phyloP scores from a whole-genome alignment of 2,888 invertebrate species.

The Aspidapion aeneum region DNA sequence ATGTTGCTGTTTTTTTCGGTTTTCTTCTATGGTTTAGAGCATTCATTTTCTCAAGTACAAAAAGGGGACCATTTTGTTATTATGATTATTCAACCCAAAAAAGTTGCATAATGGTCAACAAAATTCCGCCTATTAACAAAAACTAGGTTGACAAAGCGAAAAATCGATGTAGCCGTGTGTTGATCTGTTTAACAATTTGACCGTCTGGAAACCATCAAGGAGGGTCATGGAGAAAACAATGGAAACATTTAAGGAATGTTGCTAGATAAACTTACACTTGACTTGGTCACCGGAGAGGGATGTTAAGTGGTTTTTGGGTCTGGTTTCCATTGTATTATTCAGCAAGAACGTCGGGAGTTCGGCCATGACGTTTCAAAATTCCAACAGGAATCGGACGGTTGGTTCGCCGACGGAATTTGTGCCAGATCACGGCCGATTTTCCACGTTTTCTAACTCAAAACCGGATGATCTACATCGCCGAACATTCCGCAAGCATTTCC shows the following conservation, averaged over 20 bases:
- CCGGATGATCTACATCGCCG: not conserved
- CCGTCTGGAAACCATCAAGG: not conserved
- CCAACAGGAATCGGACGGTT: constrained; percentile 1
- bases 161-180: constrained; percentile 18
- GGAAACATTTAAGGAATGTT: constrained; percentile 7
- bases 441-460: not conserved
- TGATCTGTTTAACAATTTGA: not conserved
- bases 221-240: not conserved
- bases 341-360: constrained; percentile 25
- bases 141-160: constrained; percentile 14
- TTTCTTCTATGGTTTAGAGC: too few species aligned
- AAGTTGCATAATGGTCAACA: constrained; percentile 31
- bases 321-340: constrained; percentile 21
- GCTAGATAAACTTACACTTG: constrained; percentile 28
- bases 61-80: too few species aligned
- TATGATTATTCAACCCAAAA: not conserved
- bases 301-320: constrained; percentile 17
- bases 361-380: constrained; percentile 27
- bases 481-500: not conserved
- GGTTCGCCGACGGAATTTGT: constrained; percentile 2
- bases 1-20: too few species aligned
- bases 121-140: constrained; percentile 13
- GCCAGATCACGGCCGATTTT: not conserved
- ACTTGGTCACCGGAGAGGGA: constrained; percentile 27
- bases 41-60: too few species aligned